Evolutionary conservation across 2,888 invertebrate species (phyloP), one percentile per base, ranked within the genome.

Genomic region (Sinotaia quadrata): DNA sequence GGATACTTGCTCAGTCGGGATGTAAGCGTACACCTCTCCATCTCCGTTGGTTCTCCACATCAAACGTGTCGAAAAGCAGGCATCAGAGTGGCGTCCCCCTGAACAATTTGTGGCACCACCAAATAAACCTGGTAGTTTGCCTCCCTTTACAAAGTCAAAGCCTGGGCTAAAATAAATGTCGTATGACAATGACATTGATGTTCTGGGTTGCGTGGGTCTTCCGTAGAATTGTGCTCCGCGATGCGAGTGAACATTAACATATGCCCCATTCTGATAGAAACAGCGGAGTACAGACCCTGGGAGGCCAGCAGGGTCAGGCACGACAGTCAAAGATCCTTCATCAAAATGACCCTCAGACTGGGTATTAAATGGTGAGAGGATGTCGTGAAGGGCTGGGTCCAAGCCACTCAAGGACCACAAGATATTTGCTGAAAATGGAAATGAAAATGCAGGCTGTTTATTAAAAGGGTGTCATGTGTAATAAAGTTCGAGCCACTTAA

Each of bases 31-130:
- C 10, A 77, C 78, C 65, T 82, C 83, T 0, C 81, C 81, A 34
- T 79, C 78, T 3, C 83, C 83, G 15, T 75, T 41, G 8, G 62
- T 31, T 0, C 83, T 70, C 81, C 80, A 84, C 83, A 84, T 83
- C 21, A 81, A 72, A 8, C 82, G 62, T 1, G 79, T 79, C 12
- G 81, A 79, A 58, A 83, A 80, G 51, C 82, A 83, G 47, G 72
- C 68, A 27, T 75, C 71, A 4, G 78, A 68, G 31, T 73, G 71
- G 12, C 75, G 66, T 15, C 80, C 81, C 5, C 81, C 79, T 18
- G 80, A 81, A 37, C 80, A 81, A 12, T 69, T 69, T 24, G 72
- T 49, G 21, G 71, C 12, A 52, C 63, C n/a, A 76, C 79, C 79
- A 44, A 69, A 79, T 15, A 81, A 59, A n/a, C 82, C 82, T 0